Evolutionary conservation across 2,888 invertebrate species (phyloP).

Genomic region (Geotrupes spiniger): DNA sequence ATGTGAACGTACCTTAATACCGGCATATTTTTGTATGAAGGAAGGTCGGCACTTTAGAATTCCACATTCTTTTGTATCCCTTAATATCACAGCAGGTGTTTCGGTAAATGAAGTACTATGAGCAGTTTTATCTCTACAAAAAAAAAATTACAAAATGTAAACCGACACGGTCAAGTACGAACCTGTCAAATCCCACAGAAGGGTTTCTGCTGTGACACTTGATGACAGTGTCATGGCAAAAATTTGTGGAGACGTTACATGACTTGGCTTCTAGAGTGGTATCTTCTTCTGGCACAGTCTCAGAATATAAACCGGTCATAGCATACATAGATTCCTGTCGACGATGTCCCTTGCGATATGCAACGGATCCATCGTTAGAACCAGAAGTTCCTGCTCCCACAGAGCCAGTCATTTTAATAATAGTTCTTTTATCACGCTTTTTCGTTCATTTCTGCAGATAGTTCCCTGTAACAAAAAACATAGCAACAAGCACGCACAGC

Average conservation of each 20-base stretch:
- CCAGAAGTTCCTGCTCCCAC: conserved; percentile 7
- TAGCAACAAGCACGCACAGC: not conserved
- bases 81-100: conserved; percentile 56
- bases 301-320: conserved; percentile 82
- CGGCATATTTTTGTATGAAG: conserved; percentile 83
- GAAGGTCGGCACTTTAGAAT: conserved; percentile 82
- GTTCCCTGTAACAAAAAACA: not conserved
- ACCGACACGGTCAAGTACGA: conserved; percentile 20
- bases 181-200: conserved; percentile 70
- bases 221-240: conserved; percentile 51
- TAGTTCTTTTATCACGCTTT: conserved; percentile 2
- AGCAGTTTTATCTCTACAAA: conserved; percentile 55
- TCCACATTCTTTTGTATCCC: conserved; percentile 82
- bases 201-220: conserved; percentile 83
- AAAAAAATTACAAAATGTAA: not conserved
- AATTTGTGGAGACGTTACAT: conserved; percentile 35
- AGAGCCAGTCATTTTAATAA: conserved; percentile 21
- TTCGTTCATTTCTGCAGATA: conserved; percentile 1
- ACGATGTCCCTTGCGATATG: conserved; percentile 48
- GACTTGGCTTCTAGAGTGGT: conserved; percentile 52
- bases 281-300: conserved; percentile 62
- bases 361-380: conserved; percentile 11
- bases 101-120: conserved; percentile 59
- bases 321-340: conserved; percentile 88
- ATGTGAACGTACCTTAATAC: conserved; percentile 72